Base-by-base conservation (phyloP, 2,888 invertebrate genomes). In the Tricholauxania praeusta region DNA sequence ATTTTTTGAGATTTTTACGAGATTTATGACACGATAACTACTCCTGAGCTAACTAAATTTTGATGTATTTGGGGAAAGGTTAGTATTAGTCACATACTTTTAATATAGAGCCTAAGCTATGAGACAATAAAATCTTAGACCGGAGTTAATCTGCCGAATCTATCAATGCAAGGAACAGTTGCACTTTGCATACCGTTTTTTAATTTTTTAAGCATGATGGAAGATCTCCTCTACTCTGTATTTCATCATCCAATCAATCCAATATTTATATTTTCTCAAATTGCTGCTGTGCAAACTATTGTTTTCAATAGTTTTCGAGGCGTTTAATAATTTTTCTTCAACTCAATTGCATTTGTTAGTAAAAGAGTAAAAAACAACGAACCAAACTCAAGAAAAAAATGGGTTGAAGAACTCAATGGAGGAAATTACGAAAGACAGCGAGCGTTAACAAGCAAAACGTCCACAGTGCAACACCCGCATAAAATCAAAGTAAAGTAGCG, bases 261-360 rank as follows among this genome's bases (percentile, higher is more conserved):
- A n/a, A 69, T 68, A 48, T 69, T 48, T 60, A 59, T 68, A 67
- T 68, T 68, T 57, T 48, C 68, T 19, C 22, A 59, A 55, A 55
- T 17, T 55, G 22, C 19, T 57, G 51, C 59, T 68, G 22, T 22
- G 57, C 22, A 55, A 67, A 63, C 53, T 63, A 70, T 70, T 63
- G 63, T 70, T 63, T 63, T 70, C 70, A 63, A 70, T 70, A 70
- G 63, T 70, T 63, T 62, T 22, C 53, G 32, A 62, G 62, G 63
- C 70, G 55, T 70, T 70, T 63, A 70, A 70, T 70, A 69, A 60
- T 69, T 60, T 69, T 49, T 17, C 48, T 70, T 70, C 47, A 55
- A 22, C 48, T 67, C 57, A 55, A 55, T 39, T 47, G 55, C 55
- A 55, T 19, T 5, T 2, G 6, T 12, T 39, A 52, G 19, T 14